These are phyloP conservation scores for Pseudachorutes palmiensis DNA, from an alignment of 1,140 invertebrate genomes.

Conservation along the genomic window DNA sequence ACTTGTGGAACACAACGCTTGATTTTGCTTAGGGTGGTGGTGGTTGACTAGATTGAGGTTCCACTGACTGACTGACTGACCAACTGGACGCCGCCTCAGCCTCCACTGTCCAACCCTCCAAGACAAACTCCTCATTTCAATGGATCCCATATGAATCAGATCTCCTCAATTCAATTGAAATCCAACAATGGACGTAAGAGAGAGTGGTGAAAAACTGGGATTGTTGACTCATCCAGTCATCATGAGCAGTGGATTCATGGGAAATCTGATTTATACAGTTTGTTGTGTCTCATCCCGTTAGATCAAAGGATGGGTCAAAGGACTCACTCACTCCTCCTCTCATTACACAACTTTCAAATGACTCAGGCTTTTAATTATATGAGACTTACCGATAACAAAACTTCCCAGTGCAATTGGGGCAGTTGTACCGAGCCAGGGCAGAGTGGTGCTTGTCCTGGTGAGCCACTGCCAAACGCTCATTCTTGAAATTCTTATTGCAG, in stretches of 20 bases:
- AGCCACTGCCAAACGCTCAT: background rate
- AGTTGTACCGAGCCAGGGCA: background rate
- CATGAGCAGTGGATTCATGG: too few species aligned
- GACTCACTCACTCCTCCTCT: too few species aligned
- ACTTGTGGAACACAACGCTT: too few species aligned
- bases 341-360: too few species aligned
- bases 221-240: background rate
- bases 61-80: too few species aligned
- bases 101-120: background rate
- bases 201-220: background rate
- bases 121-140: background rate
- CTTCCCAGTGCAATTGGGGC: background rate
- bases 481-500: background rate
- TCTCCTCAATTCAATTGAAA: background rate
- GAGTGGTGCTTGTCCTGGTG: background rate
- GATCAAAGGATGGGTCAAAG: too few species aligned
- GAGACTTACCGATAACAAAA: background rate
- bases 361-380: too few species aligned
- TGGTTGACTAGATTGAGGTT: too few species aligned
- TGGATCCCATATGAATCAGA: background rate
- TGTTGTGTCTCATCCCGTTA: background rate
- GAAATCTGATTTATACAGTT: too few species aligned
- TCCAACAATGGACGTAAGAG: background rate
- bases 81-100: background rate
- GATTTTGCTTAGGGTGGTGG: too few species aligned